A percentile compares a stretch with the other conserved stretches of the same genome.
Evolutionary conservation across 2,888 invertebrate species (phyloP).

Genomic region (Ferrisia virgata): DNA sequence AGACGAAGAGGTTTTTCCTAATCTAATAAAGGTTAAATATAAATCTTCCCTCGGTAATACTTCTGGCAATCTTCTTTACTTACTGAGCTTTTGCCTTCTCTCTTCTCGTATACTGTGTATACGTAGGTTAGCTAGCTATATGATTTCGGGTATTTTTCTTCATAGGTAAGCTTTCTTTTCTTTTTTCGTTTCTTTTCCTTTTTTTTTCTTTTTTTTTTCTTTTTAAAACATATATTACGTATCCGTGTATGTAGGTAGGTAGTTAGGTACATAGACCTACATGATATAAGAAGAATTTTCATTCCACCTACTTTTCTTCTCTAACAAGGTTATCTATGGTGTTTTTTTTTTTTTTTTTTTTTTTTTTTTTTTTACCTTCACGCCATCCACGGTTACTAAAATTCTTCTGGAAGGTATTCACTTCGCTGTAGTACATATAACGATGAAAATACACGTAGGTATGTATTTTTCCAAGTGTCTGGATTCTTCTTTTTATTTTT

Average conservation of each 20-base stretch:
- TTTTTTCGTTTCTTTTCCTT: background rate
- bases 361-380: background rate
- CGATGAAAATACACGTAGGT: background rate
- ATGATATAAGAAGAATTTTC: background rate
- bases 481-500: background rate
- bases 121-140: background rate
- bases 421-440: too few relatives aligned
- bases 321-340: background rate
- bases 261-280: background rate
- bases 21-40: conserved; percentile 45
- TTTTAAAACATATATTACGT: background rate
- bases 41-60: conserved; percentile 43
- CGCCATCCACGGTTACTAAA: background rate
- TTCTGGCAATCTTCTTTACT: conserved; percentile 36
- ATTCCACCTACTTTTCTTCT: background rate
- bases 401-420: background rate
- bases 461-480: background rate
- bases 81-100: background rate
- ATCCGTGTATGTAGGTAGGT: too few relatives aligned
- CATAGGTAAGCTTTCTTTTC: conserved; percentile 4
- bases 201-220: background rate
- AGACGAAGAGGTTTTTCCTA: conserved; percentile 32
- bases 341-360: too few relatives aligned
- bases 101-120: background rate
- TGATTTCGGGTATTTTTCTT: background rate